Evolutionary conservation across 1,140 invertebrate species (phyloP), one percentile per base, ranked within the genome.

Genomic region (Caenorhabditis brenneri): DNA sequence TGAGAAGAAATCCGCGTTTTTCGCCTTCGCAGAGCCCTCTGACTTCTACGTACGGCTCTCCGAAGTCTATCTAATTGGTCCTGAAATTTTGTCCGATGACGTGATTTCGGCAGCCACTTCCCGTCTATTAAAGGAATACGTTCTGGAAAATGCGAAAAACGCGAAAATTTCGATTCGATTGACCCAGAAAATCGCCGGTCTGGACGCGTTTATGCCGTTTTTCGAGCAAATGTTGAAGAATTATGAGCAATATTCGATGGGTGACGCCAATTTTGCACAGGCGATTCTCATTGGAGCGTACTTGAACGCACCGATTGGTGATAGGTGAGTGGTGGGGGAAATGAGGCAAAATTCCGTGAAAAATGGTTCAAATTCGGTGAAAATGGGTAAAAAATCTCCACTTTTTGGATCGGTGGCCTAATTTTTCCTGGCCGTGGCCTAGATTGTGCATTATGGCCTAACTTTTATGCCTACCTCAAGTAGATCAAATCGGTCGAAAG

Each of bases 191-290:
- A 83, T 87, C 51, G 87, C 87, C 4, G 84, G 49, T n/a, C 58
- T 87, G 12, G 87, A 87, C 74, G 69, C 85, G n/a, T 87, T 87
- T 42, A 84, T 83, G 87, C 87, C 87, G 16, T 87, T 88, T 58
- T 87, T 46, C 51, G 84, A 80, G 49, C 80, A 87, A 31, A 53
- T 87, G 15, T 81, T 87, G 31, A 48, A 53, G 60, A 36, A 65
- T 46, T 87, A 82, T 55, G 86, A 88, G 42, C 58, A 88, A 46
- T 88, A 84, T 65, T 85, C 87, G 6, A 53, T 82, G 31, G 87
- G 86, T 31, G 53, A 87, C 49, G 42, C 27, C 2, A 74, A 79
- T 48, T 87, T 87, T 58, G 79, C 81, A 3, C 60, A 55, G 39
- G 19, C 83, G 9, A 60, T 87, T 42, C 36, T 87, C 5, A 85